These are phyloP conservation scores for Mallotus villosus DNA, from an alignment of 2,797 vertebrate genomes.

Conservation along the genomic window DNA sequence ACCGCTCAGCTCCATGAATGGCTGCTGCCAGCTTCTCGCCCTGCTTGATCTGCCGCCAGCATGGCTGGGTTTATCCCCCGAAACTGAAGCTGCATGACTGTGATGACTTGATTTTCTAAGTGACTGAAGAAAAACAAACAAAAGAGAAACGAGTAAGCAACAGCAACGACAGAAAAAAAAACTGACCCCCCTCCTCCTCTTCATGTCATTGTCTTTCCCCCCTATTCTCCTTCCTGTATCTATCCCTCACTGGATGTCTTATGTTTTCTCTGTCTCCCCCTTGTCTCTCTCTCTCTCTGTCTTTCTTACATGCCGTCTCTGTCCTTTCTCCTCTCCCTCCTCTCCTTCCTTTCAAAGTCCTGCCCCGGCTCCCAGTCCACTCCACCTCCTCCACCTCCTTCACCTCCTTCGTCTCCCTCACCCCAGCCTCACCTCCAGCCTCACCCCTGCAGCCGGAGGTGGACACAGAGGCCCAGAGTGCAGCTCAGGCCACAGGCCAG, in stretches of 20 bases:
- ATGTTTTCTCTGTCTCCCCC: constrained; percentile 70
- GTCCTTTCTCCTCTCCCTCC: constrained; percentile 70
- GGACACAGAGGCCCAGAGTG: constrained; percentile 70
- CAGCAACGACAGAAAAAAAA: constrained; percentile 30
- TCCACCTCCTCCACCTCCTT: constrained; percentile 16
- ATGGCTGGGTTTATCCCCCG: constrained; percentile 46
- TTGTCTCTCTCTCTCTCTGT: constrained; percentile 61
- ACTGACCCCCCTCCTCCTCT: constrained; percentile 41
- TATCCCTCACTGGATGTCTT: constrained; percentile 30
- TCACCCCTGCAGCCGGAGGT: constrained; percentile 70
- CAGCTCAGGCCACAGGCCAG: constrained; percentile 5
- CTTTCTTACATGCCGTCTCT: constrained; percentile 59
- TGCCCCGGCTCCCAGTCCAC: constrained; percentile 27
- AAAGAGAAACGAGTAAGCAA: constrained; percentile 10
- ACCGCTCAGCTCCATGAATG: constrained; percentile 52
- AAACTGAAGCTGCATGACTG: constrained; percentile 53
- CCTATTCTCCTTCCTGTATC: constrained; percentile 71
- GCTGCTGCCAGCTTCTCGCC: constrained; percentile 49
- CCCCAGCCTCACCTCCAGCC: constrained; percentile 55
- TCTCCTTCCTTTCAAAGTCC: constrained; percentile 59
- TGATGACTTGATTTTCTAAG: constrained; percentile 25
- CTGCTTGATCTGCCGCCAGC: constrained; percentile 50
- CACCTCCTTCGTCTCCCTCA: constrained; percentile 32
- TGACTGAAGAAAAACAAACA: constrained; percentile 24
- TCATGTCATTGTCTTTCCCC: constrained; percentile 26